Evolutionary conservation across 2,888 invertebrate genomes (phyloP).

Genomic region (Amblyjoppa fuscipennis): DNA sequence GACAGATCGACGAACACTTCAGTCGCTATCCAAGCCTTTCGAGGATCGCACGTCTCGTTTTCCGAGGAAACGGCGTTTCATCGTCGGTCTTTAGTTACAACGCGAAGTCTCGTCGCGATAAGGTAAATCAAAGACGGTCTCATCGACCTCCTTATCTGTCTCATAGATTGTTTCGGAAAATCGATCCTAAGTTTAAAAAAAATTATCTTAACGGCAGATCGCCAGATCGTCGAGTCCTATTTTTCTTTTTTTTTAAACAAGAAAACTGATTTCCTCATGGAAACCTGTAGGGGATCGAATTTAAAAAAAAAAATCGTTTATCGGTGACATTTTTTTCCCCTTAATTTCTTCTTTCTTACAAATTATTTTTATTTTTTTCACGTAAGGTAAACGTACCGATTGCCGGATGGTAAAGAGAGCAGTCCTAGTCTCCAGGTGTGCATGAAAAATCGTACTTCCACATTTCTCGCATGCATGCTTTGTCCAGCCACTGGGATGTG

Average conservation of each 20-base stretch:
- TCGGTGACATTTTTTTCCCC: too few species aligned
- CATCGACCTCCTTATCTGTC: neutral
- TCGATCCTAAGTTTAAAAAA: neutral
- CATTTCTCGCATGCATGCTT: too few species aligned
- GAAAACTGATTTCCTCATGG: neutral
- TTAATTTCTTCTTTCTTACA: too few species aligned
- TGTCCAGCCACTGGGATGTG: too few species aligned
- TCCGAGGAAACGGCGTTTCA: neutral
- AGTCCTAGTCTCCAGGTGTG: too few species aligned
- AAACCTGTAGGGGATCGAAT: neutral
- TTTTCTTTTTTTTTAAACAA: neutral
- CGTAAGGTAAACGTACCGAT: too few species aligned
- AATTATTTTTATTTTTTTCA: too few species aligned
- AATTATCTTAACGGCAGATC: neutral
- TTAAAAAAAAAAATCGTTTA: too few species aligned
- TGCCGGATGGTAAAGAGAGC: too few species aligned
- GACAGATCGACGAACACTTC: neutral
- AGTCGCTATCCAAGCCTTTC: neutral
- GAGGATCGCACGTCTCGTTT: neutral
- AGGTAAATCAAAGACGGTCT: neutral
- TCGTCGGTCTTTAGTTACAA: neutral
- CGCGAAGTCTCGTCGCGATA: neutral
- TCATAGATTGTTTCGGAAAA: neutral
- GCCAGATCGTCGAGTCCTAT: neutral
- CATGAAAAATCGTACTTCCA: too few species aligned